Evolutionary conservation across 2,797 vertebrate species (phyloP).

Genomic region (Sitta carolinensis): DNA sequence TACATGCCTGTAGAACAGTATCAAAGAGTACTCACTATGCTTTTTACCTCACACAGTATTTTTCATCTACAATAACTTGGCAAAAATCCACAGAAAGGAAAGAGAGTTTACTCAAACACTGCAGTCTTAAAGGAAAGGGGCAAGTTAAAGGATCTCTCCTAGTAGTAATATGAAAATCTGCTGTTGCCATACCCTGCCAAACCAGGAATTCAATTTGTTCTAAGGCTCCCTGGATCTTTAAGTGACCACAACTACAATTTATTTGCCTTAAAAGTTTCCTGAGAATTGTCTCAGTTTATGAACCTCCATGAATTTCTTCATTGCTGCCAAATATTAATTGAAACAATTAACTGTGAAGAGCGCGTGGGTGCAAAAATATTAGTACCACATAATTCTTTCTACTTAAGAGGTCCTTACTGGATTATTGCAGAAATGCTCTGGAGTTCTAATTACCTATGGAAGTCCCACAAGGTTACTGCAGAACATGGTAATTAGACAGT

Average conservation of each 20-base stretch:
- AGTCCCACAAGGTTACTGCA: slow-evolving; percentile 73
- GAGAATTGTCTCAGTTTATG: neutral
- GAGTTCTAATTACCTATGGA: slow-evolving; percentile 78
- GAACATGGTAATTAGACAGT: slow-evolving; percentile 75
- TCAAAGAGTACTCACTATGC: neutral
- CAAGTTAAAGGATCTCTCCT: neutral
- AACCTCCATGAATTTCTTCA: slow-evolving; percentile 41
- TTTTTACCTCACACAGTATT: neutral
- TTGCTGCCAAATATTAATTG: slow-evolving; percentile 75
- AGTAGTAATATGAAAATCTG: neutral
- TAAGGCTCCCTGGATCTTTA: neutral
- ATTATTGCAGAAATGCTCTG: slow-evolving; percentile 71
- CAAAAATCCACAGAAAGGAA: neutral
- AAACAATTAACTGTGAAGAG: slow-evolving; percentile 75
- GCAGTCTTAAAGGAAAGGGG: neutral
- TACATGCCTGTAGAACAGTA: neutral
- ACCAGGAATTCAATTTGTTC: neutral
- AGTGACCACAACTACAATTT: neutral
- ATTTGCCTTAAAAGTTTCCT: neutral
- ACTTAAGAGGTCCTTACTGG: slow-evolving; percentile 76
- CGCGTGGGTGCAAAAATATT: slow-evolving; percentile 63
- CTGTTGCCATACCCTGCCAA: neutral
- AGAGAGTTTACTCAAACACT: neutral
- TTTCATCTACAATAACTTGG: neutral
- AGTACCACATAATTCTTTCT: slow-evolving; percentile 74